phyloP scores from a whole-genome alignment of 2,888 invertebrate species.

The Lithodes maja region DNA sequence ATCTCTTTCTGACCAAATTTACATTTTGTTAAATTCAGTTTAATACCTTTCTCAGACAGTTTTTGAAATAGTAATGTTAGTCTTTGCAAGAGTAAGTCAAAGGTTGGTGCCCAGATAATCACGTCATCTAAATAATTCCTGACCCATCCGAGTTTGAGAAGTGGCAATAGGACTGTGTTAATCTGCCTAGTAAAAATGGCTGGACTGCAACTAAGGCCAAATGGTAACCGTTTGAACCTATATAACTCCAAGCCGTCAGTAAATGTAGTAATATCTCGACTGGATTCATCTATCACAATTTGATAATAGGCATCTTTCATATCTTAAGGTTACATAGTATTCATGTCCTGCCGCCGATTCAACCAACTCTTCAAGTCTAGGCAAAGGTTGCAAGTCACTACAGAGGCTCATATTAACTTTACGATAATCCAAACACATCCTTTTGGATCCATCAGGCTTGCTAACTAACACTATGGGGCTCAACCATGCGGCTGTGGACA shows the following conservation, averaged over 20 bases:
- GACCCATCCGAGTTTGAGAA: not conserved
- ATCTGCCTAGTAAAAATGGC: not conserved
- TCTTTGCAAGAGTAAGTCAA: not conserved
- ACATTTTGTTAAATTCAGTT: not conserved
- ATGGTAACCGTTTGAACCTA: not conserved
- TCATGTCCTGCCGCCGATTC: not conserved
- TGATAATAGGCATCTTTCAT: not conserved
- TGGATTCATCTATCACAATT: not conserved
- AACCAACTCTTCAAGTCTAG: not conserved
- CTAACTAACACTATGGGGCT: not conserved
- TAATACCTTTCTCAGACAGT: not conserved
- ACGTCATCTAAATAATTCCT: not conserved
- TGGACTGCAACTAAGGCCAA: not conserved
- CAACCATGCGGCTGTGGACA: not conserved
- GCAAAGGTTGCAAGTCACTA: not conserved
- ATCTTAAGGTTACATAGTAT: not conserved
- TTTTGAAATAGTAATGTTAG: not conserved
- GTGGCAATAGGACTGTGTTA: not conserved
- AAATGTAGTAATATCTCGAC: not conserved
- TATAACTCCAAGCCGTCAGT: not conserved
- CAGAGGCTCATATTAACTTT: not conserved
- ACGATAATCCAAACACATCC: not conserved
- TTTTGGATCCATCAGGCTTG: not conserved
- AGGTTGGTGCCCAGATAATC: not conserved
- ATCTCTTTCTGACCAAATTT: not conserved